phyloP scores from a whole-genome alignment of 92 coral and sea anemone species.

The Parazoanthus atlanticus region DNA sequence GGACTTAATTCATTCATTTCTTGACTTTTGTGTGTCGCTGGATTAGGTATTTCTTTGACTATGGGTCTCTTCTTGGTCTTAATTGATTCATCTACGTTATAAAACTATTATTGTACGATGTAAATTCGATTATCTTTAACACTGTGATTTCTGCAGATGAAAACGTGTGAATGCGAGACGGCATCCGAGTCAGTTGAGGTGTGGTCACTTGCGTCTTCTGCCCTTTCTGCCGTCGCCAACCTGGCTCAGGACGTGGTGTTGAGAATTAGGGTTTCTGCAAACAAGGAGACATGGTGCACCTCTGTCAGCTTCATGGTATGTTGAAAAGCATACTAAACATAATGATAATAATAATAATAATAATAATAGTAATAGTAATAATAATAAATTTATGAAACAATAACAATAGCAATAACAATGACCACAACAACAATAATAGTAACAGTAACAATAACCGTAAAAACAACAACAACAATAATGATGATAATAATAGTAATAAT shows the following conservation, averaged over 20 bases:
- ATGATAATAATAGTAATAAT: too few relatives aligned
- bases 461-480: too few relatives aligned
- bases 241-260: constrained; percentile 66
- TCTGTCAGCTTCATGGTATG: constrained; percentile 77
- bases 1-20: too few relatives aligned
- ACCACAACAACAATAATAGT: neutral
- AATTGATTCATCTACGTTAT: neutral
- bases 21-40: too few relatives aligned
- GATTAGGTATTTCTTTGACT: too few relatives aligned
- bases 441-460: too few relatives aligned
- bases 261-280: constrained; percentile 70
- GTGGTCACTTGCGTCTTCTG: constrained; percentile 80
- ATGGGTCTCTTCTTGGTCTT: neutral
- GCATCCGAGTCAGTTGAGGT: constrained; percentile 56
- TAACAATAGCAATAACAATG: neutral
- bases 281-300: constrained; percentile 71
- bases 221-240: constrained; percentile 86
- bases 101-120: neutral
- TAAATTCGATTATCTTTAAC: neutral
- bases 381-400: too few relatives aligned
- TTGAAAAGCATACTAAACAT: neutral
- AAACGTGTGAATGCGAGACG: constrained; percentile 60
- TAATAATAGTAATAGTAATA: too few relatives aligned
- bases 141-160: constrained; percentile 40
- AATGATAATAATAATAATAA: too few relatives aligned